Evolutionary conservation across 2,797 vertebrate genomes (phyloP), one percentile per base, ranked within the genome.

Genomic region (Sorex maritimensis): DNA sequence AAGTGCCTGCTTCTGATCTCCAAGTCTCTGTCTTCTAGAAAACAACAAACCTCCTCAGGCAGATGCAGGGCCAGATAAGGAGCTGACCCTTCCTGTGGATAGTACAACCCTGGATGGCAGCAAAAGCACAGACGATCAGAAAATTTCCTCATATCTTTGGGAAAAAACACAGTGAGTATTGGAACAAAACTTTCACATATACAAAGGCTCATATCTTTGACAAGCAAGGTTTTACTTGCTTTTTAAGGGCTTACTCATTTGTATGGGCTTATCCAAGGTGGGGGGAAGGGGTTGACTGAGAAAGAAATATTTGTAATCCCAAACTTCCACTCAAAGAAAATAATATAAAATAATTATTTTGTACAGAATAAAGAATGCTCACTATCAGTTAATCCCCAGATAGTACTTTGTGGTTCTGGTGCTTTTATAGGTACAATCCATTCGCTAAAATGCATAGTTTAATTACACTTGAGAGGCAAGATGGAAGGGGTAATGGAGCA

Each of bases 61-160:
- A 6, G 98, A 99, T 77, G 99, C 99, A 38, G 99, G 99, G 75
- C 99, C 99, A 34, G 99, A 99, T 97, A 99, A 99, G 94, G 99
- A 99, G 96, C 98, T 99, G 96, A 99, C 98, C 13, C 98, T 99
- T 89, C 99, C 99, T 0, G 98, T 99, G 23, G 99, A 99, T 94
- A 98, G 98, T 92, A 99, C 99, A 88, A 99, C 98, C 19, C 98
- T 99, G 96, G 99, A 99, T 74, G 99, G 99, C 97, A 99, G 98
- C 96, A 99, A 99, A 97, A 99, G 99, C 98, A 98, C 96, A 0
- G 99, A 99, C 34, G 99, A 99, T 98, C 99, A 99, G 98, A 99
- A 99, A 97, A 99, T 99, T 2, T 97, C 96, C 84, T 98, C 98
- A 10, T 99, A 98, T 95, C 98, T 98, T 88, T 99, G 99, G 99